phyloP scores from a whole-genome alignment of 2,797 vertebrate species.

The Sparidentex hasta region DNA sequence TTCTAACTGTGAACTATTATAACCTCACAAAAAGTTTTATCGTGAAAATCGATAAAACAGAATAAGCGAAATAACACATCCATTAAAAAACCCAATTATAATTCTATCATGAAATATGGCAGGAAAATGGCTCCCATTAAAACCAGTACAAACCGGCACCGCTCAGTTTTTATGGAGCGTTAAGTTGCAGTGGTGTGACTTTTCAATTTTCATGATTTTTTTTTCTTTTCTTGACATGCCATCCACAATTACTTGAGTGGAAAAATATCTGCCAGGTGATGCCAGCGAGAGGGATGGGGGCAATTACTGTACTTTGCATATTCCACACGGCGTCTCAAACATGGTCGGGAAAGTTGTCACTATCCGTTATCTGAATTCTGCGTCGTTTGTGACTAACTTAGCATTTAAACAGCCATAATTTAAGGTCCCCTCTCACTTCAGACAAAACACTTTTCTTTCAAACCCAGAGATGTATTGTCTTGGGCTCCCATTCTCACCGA shows the following conservation, averaged over 20 bases:
- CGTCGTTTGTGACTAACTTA: conserved; percentile 52
- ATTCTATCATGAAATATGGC: background rate
- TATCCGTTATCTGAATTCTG: conserved; percentile 46
- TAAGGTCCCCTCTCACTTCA: conserved; percentile 9
- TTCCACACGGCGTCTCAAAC: conserved; percentile 35
- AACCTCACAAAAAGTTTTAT: background rate
- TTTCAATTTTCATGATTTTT: conserved; percentile 50
- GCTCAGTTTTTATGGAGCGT: conserved; percentile 22
- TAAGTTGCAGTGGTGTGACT: conserved; percentile 35
- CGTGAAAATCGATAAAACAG: background rate
- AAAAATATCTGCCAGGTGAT: conserved; percentile 55
- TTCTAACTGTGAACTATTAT: background rate
- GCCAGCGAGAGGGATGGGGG: conserved; percentile 33
- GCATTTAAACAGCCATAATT: conserved; percentile 48
- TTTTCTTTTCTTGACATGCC: conserved; percentile 39
- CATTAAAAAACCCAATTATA: background rate
- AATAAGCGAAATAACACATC: background rate
- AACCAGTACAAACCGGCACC: conserved; percentile 21
- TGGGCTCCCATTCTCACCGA: conserved; percentile 3
- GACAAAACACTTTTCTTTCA: conserved; percentile 27
- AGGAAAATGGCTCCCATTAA: conserved; percentile 23
- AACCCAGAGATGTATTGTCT: conserved; percentile 20
- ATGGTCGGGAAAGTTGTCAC: conserved; percentile 35
- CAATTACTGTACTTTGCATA: conserved; percentile 55
- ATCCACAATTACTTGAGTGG: conserved; percentile 54